These are phyloP conservation scores for Oceanodroma leucorhoa DNA, from an alignment of 2,797 vertebrate species.

Conservation along the genomic window DNA sequence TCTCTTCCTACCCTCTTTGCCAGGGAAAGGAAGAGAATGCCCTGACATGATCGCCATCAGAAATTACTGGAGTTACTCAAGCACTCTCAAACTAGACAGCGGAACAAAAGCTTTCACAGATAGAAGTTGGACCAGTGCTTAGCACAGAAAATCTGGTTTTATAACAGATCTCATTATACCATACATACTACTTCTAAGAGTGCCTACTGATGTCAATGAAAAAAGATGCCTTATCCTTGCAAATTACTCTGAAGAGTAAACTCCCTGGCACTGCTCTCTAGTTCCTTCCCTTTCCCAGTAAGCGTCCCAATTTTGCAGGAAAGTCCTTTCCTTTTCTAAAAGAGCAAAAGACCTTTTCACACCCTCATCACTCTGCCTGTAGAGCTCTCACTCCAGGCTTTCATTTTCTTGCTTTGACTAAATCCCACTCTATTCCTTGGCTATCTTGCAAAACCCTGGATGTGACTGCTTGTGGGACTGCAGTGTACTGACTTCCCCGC, in stretches of 20 bases:
- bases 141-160: background rate
- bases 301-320: background rate
- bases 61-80: background rate
- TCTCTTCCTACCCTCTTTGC: background rate
- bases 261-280: background rate
- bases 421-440: background rate
- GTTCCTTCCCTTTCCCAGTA: background rate
- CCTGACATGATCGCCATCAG: background rate
- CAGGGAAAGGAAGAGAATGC: background rate
- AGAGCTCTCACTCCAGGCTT: background rate
- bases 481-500: accelerated
- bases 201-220: background rate
- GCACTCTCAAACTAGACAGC: background rate
- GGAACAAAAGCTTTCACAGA: background rate
- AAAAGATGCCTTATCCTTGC: background rate
- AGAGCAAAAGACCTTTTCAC: background rate
- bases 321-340: background rate
- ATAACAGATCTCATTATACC: background rate
- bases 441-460: background rate
- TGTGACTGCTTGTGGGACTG: background rate
- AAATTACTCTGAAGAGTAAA: background rate
- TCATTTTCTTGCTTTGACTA: background rate
- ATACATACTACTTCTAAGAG: background rate
- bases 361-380: background rate
- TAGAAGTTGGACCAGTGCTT: background rate